These are phyloP conservation scores for Rousettus madagascariensis DNA, from an alignment of 2,797 vertebrate genomes.

Conservation along the genomic window DNA sequence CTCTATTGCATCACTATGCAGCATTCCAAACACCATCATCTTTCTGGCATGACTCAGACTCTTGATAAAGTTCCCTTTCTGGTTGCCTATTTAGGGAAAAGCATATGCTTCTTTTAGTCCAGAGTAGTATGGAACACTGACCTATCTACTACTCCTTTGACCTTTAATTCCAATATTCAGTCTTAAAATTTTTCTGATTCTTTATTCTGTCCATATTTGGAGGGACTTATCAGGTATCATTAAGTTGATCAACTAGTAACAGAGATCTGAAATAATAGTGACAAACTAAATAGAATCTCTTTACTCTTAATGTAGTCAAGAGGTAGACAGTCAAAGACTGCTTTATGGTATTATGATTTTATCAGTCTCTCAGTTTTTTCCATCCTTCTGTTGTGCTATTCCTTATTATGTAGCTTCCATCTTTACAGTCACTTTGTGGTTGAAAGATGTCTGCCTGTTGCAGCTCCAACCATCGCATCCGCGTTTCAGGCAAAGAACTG, in stretches of 20 bases:
- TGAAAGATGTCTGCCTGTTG: background rate
- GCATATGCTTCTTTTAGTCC: slow-evolving; percentile 58
- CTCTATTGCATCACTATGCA: background rate
- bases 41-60: slow-evolving; percentile 66
- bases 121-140: background rate
- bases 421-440: background rate
- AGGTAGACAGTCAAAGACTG: background rate
- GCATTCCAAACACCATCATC: slow-evolving; percentile 19
- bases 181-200: slow-evolving; percentile 12
- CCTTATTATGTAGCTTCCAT: background rate
- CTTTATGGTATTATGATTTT: background rate
- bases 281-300: slow-evolving; percentile 32
- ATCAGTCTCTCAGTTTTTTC: background rate
- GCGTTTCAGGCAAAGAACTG: background rate
- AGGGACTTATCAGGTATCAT: background rate
- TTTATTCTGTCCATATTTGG: slow-evolving; percentile 16
- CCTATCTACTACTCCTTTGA: slow-evolving; percentile 24
- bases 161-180: slow-evolving; percentile 55
- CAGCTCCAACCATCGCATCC: background rate
- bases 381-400: background rate
- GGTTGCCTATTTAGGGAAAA: slow-evolving; percentile 57
- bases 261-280: background rate
- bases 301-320: background rate
- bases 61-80: slow-evolving; percentile 60
- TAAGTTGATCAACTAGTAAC: background rate